Evolutionary conservation across 2,888 invertebrate species (phyloP), one percentile per base, ranked within the genome.

Genomic region (Rotaria sp.): DNA sequence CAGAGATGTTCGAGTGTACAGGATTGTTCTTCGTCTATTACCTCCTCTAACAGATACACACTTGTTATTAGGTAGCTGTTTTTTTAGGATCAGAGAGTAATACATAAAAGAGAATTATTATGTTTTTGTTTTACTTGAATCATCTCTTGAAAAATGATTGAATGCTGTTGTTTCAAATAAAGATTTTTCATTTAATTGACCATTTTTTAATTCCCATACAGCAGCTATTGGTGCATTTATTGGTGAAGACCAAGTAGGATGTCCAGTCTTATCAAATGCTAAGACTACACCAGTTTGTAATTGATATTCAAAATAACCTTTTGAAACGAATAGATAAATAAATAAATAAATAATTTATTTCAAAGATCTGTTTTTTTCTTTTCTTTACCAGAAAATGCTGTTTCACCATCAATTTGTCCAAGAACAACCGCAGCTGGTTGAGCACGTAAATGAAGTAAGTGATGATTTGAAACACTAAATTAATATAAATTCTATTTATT

Each of bases 181-280:
- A 67, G 67, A 67, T 67, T 80, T 80, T 80, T 80, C 45, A 13
- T 45, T 45, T 15, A 80, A 80, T 45, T 80, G 18, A 13, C 80
- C 80, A 80, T 45, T 26, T 80, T 80, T 80, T n/a, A 80, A 45
- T 45, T 80, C 80, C 80, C 80, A 80, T n/a, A 80, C 80, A 80
- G 80, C 80, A 13, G 80, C 80, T 38, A 80, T 80, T 41, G 80
- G 80, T 45, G 45, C 35, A 80, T 80, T 80, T 8, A 45, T 45
- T n/a, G 21, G 15, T 80, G 41, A 45, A 0, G 80, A 80, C 80
- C 80, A 80, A 45, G n/a, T 1, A 11, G 0, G 26, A 11, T 41
- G 10, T 45, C 45, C 45, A n/a, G 41, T 41, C 4, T 45, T 21
- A 80, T 80, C 45, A 45, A 26, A 80, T 11, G 80, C 80, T n/a